Conservation (phyloP, 2,113 vertebrate species). For the Syrmaticus mikado region DNA sequence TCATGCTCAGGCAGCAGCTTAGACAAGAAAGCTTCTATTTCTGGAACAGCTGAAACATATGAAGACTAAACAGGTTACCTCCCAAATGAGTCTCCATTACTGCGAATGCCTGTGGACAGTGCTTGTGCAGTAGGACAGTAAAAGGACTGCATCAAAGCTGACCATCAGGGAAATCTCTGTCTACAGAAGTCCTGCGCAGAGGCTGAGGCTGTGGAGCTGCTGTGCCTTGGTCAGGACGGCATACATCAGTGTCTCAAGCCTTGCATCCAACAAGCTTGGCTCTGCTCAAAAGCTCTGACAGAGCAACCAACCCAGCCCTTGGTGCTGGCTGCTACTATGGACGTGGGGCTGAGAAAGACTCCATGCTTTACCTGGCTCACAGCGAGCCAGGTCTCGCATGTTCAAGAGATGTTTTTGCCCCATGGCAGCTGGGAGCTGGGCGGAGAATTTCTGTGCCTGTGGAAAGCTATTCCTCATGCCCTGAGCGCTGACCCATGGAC, state of each 20-base stretch:
- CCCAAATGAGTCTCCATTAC: background rate
- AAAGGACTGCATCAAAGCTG: background rate
- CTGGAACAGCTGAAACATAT: slow-evolving; percentile 5
- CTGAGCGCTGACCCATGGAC: background rate
- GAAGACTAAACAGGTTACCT: background rate
- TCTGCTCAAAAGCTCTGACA: background rate
- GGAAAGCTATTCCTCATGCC: background rate
- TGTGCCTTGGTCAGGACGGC: rapidly evolving
- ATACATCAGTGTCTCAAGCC: background rate
- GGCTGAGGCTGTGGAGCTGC: background rate
- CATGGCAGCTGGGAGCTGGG: background rate
- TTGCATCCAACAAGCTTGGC: background rate
- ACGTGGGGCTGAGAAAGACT: rapidly evolving
- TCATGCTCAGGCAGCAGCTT: background rate
- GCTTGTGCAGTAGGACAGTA: background rate
- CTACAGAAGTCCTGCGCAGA: background rate
- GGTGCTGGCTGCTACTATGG: background rate
- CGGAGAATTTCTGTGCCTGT: background rate
- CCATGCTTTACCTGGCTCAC: background rate
- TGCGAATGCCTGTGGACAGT: background rate
- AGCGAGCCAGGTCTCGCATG: rapidly evolving
- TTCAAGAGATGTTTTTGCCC: background rate
- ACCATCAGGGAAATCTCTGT: background rate
- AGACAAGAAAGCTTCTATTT: slow-evolving; percentile 40
- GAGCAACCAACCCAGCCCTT: background rate